Evolutionary conservation across 2,797 vertebrate species (phyloP).

Genomic region (Xenentodon cancila): DNA sequence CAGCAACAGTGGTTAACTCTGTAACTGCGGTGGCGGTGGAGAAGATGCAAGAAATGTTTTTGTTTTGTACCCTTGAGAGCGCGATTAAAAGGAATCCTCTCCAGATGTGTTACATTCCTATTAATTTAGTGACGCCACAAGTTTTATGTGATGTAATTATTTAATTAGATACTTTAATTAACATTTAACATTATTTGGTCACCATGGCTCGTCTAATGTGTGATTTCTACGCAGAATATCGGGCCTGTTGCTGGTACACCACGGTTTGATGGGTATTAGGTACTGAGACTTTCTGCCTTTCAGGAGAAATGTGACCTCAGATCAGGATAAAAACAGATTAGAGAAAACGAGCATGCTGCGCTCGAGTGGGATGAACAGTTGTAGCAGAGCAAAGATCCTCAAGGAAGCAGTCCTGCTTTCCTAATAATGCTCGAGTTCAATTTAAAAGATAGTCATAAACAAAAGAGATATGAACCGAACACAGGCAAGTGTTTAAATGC

Average conservation of each 20-base stretch:
- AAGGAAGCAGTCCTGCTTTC: conserved; percentile 1
- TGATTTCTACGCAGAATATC: neutral
- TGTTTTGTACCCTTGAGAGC: no score
- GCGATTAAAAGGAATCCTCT: no score
- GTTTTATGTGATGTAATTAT: no score
- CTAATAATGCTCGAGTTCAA: neutral
- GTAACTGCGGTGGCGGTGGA: no score
- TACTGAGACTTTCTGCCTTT: conserved; percentile 45
- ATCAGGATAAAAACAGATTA: conserved; percentile 6
- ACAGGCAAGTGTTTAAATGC: neutral
- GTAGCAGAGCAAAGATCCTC: conserved; percentile 3
- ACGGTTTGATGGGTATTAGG: neutral
- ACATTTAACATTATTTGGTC: no score
- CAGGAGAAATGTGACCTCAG: conserved; percentile 35
- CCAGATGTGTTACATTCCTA: no score
- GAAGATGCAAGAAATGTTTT: no score
- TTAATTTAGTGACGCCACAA: no score
- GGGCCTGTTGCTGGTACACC: conserved; percentile 3
- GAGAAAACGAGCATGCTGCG: conserved; percentile 1
- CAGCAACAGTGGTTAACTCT: no score
- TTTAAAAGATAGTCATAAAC: neutral
- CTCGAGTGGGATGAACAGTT: conserved; percentile 2
- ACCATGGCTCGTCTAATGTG: no score
- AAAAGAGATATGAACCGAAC: neutral
- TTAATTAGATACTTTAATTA: no score